phyloP scores from a whole-genome alignment of 2,797 vertebrate genomes.

The Mionectes olivaceus region DNA sequence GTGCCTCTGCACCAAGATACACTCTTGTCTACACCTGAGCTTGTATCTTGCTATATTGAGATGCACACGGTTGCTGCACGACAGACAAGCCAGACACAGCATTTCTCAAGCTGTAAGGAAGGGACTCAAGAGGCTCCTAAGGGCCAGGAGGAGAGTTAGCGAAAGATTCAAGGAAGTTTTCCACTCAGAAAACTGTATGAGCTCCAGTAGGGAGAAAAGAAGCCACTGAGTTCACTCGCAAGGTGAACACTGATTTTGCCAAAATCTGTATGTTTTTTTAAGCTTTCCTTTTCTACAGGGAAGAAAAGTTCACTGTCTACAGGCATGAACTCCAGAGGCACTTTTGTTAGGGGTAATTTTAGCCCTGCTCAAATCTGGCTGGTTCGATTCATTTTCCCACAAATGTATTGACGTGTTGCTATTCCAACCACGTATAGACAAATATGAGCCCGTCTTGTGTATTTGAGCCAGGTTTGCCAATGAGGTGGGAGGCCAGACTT shows the following conservation, averaged over 20 bases:
- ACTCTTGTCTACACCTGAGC: not conserved
- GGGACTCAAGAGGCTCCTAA: not conserved
- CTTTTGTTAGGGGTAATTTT: not conserved
- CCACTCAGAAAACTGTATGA: not conserved
- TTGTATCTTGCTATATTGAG: accelerated
- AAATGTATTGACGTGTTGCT: not conserved
- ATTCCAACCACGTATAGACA: accelerated
- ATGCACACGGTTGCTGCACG: not conserved
- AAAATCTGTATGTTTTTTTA: not conserved
- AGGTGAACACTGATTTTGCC: not conserved
- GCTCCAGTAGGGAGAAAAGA: not conserved
- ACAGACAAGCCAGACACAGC: not conserved
- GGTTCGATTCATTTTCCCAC: not conserved
- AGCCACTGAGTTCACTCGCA: not conserved
- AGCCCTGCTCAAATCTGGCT: not conserved
- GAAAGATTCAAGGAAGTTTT: not conserved
- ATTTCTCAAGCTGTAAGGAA: not conserved
- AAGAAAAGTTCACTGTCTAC: not conserved
- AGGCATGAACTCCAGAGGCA: not conserved
- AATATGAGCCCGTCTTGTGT: not conserved
- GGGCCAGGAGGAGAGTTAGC: not conserved
- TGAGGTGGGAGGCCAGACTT: not conserved
- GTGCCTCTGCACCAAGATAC: not conserved
- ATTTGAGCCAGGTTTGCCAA: not conserved
- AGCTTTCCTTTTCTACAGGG: not conserved